phyloP scores from a whole-genome alignment of 2,888 invertebrate species.

The Drosophila testacea region DNA sequence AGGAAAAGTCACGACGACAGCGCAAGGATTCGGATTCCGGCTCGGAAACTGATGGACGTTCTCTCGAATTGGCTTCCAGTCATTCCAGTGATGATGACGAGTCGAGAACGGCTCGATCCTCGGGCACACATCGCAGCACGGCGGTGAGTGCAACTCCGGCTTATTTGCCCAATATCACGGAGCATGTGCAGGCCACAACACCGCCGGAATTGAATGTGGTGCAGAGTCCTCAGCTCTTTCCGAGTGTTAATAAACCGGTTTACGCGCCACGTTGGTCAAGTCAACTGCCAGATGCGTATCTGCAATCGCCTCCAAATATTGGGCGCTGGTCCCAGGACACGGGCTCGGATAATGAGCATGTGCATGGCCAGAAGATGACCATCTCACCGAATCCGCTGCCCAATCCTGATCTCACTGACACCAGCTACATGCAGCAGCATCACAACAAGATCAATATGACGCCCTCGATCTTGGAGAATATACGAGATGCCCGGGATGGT shows the following conservation, averaged over 20 bases:
- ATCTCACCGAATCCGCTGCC: slow-evolving; percentile 90
- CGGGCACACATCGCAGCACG: slow-evolving; percentile 85
- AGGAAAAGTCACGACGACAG: slow-evolving; percentile 82
- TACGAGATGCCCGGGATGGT: slow-evolving; percentile 86
- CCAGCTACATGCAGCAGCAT: slow-evolving; percentile 86
- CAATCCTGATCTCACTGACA: slow-evolving; percentile 91
- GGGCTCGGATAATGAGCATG: slow-evolving; percentile 90
- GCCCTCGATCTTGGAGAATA: slow-evolving; percentile 87
- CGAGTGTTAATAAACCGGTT: slow-evolving; percentile 88
- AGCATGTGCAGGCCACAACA: slow-evolving; percentile 87
- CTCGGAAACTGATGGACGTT: slow-evolving; percentile 92
- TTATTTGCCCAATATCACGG: slow-evolving; percentile 89
- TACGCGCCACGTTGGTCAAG: slow-evolving; percentile 90
- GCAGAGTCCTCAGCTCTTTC: slow-evolving; percentile 89
- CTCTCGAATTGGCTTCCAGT: slow-evolving; percentile 96
- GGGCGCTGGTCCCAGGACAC: slow-evolving; percentile 93
- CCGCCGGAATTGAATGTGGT: slow-evolving; percentile 88
- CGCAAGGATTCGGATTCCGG: slow-evolving; percentile 92
- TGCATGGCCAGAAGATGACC: slow-evolving; percentile 86
- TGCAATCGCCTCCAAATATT: slow-evolving; percentile 86
- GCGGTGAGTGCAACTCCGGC: slow-evolving; percentile 85
- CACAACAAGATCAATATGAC: slow-evolving; percentile 86
- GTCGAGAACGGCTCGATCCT: slow-evolving; percentile 85
- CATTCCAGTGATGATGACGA: slow-evolving; percentile 97
- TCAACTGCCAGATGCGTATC: slow-evolving; percentile 88